Evolutionary conservation across 2,797 vertebrate species (phyloP).

Genomic region (Macropus fuliginosus): DNA sequence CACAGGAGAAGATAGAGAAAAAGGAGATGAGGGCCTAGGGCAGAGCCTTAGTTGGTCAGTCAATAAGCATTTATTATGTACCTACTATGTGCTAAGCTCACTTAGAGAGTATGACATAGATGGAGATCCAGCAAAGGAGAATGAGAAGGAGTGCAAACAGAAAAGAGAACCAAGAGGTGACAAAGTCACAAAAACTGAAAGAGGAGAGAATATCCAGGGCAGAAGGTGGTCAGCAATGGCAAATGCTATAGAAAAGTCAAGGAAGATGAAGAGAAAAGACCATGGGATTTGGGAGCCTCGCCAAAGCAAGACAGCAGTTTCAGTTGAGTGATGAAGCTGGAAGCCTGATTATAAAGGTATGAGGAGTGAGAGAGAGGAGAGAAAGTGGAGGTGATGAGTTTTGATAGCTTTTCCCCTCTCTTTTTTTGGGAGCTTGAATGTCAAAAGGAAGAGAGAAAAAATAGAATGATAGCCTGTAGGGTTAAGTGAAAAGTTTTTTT

Average conservation of each 20-base stretch:
- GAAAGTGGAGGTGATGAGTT: not conserved
- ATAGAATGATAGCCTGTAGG: not conserved
- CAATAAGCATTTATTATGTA: not conserved
- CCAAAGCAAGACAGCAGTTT: not conserved
- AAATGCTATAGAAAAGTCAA: not conserved
- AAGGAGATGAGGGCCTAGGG: not conserved
- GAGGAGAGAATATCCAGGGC: not conserved
- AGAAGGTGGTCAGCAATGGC: not conserved
- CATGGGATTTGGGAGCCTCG: not conserved
- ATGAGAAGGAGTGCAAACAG: not conserved
- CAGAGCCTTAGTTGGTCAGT: not conserved
- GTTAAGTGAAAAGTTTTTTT: not conserved
- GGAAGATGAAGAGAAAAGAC: not conserved
- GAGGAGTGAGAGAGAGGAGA: not conserved
- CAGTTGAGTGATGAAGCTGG: not conserved
- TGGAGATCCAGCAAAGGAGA: not conserved
- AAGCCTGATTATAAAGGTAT: not conserved
- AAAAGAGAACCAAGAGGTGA: not conserved
- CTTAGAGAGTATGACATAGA: not conserved
- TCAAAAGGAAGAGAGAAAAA: not conserved
- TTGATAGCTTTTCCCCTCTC: not conserved
- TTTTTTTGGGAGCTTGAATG: not conserved
- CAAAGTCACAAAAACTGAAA: not conserved
- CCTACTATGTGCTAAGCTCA: not conserved
- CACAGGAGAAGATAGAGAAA: not conserved